Conservation (phyloP, 2,888 invertebrate genomes). For the Eupithecia subfuscata region DNA sequence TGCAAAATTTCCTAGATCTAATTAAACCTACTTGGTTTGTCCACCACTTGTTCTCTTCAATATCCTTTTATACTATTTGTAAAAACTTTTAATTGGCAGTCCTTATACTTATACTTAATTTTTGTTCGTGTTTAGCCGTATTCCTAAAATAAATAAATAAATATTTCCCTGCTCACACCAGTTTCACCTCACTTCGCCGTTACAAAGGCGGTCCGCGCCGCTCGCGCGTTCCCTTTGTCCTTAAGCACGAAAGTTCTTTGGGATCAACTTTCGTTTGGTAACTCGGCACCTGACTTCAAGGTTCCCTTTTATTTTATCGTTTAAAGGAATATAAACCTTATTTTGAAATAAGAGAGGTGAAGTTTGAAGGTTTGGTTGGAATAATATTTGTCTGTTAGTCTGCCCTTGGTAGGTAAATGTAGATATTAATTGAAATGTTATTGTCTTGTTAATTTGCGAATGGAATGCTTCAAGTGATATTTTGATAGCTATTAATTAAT, state of each 20-base stretch:
- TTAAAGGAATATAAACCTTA: conserved; percentile 16
- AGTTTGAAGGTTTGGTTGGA: conserved; percentile 25
- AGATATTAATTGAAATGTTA: conserved; percentile 31
- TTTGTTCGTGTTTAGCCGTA: too few species aligned
- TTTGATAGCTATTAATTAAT: background rate
- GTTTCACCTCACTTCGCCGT: background rate
- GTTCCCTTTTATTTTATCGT: conserved; percentile 18
- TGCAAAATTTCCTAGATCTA: background rate
- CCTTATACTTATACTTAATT: too few species aligned
- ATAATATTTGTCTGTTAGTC: conserved; percentile 30
- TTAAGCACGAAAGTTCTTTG: conserved; percentile 39
- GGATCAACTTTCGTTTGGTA: conserved; percentile 46
- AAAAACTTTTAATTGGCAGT: too few species aligned
- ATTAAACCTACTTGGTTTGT: too few species aligned
- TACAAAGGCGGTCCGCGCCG: conserved; percentile 29
- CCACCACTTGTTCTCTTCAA: too few species aligned
- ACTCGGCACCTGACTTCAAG: conserved; percentile 41
- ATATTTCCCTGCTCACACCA: background rate
- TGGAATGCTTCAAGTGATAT: background rate
- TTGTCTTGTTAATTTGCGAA: conserved; percentile 28
- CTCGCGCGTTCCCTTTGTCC: conserved; percentile 39
- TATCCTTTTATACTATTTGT: too few species aligned
- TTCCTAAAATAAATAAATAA: too few species aligned
- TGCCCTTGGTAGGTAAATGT: conserved; percentile 38
- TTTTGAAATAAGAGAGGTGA: conserved; percentile 3